Conservation (phyloP, 2,113 vertebrate species). For the Sterrhoptilus dennistouni region DNA sequence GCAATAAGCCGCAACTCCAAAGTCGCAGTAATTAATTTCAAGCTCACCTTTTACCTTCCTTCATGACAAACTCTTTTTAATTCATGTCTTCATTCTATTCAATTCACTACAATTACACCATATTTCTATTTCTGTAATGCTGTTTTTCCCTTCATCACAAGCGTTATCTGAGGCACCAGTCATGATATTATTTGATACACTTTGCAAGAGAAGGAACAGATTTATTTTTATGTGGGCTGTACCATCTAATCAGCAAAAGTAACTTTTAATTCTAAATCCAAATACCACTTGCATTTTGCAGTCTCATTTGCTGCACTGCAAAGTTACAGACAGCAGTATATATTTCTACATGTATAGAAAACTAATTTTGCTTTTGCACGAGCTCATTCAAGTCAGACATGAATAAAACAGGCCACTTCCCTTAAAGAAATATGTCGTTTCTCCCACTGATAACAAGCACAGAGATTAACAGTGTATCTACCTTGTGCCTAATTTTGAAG, state of each 20-base stretch:
- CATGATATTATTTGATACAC: background rate
- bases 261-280: background rate
- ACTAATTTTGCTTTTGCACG: background rate
- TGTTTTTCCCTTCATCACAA: background rate
- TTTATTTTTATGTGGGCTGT: background rate
- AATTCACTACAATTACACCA: background rate
- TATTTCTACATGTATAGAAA: background rate
- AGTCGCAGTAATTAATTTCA: background rate
- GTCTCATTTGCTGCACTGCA: background rate
- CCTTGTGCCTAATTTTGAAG: background rate
- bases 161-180: background rate
- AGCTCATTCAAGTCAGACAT: background rate
- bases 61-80: background rate
- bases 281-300: background rate
- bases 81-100: background rate
- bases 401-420: background rate
- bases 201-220: background rate
- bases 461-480: fast-evolving
- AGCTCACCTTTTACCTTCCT: background rate
- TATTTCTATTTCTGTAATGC: background rate
- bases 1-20: background rate
- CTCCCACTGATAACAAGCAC: background rate
- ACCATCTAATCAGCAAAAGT: background rate
- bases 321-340: background rate
- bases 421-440: fast-evolving